Conservation (phyloP, 1,140 invertebrate species). For the Spodoptera frugiperda region DNA sequence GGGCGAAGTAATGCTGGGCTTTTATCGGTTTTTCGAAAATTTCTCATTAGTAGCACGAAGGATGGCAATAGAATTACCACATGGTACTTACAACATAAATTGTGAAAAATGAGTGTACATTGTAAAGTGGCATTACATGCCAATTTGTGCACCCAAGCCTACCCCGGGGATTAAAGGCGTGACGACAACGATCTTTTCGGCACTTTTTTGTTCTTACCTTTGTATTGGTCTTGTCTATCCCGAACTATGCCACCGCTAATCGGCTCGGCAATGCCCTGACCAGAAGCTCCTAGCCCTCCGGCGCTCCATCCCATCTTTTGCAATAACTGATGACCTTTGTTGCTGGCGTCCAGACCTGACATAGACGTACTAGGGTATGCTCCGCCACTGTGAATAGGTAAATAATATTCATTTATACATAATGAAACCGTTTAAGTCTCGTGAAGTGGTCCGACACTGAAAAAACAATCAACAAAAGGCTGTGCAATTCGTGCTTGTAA, state of each 20-base stretch:
- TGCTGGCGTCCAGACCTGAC: constrained; percentile 87
- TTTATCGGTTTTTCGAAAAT: too few relatives aligned
- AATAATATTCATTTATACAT: neutral
- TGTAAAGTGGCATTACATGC: too few relatives aligned
- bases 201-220: constrained; percentile 86
- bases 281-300: constrained; percentile 95
- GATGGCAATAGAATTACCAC: too few relatives aligned
- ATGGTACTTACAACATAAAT: too few relatives aligned
- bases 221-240: constrained; percentile 96
- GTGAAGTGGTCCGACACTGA: too few relatives aligned
- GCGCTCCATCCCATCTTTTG: constrained; percentile 98
- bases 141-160: too few relatives aligned
- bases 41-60: too few relatives aligned
- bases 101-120: too few relatives aligned
- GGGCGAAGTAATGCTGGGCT: too few relatives aligned
- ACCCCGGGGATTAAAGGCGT: too few relatives aligned
- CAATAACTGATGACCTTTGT: constrained; percentile 98
- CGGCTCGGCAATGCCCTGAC: constrained; percentile 97
- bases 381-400: constrained; percentile 54
- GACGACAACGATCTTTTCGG: too few relatives aligned
- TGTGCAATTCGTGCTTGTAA: neutral
- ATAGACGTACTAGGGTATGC: constrained; percentile 57
- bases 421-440: neutral
- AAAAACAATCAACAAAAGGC: neutral
- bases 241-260: constrained; percentile 96